A percentile compares a stretch with the other conserved stretches of the same genome.
Conservation (phyloP, 1,140 invertebrate species). For the Drosophila kikkawai region DNA sequence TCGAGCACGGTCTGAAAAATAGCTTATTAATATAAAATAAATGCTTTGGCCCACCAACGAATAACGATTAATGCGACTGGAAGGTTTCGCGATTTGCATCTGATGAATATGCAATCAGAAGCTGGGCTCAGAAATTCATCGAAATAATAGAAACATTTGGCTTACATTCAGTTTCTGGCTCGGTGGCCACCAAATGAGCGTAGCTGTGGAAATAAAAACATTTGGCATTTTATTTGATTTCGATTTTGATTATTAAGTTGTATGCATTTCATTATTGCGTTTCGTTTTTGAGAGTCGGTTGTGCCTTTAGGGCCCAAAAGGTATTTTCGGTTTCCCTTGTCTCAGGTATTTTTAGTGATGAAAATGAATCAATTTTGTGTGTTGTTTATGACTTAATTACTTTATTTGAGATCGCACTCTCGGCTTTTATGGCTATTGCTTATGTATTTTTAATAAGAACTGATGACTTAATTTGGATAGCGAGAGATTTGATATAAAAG, state of each 20-base stretch:
- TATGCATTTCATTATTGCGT: constrained; percentile 75
- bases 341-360: constrained; percentile 45
- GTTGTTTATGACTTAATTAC: constrained; percentile 69
- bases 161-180: constrained; percentile 11
- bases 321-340: constrained; percentile 25
- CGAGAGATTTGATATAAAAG: neutral
- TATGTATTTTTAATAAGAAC: constrained; percentile 59
- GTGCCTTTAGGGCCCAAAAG: constrained; percentile 25
- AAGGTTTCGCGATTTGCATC: constrained; percentile 74
- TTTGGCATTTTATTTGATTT: constrained; percentile 81
- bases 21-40: constrained; percentile 81
- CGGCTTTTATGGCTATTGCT: constrained; percentile 27
- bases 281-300: constrained; percentile 13
- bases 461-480: constrained; percentile 3
- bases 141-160: constrained; percentile 67
- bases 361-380: constrained; percentile 70
- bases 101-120: constrained; percentile 72
- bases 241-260: constrained; percentile 76
- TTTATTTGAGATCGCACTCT: constrained; percentile 48
- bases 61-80: constrained; percentile 76
- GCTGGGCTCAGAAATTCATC: constrained; percentile 4
- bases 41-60: constrained; percentile 77
- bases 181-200: constrained; percentile 63
- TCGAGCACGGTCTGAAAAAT: constrained; percentile 71
- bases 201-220: constrained; percentile 83